Base-by-base conservation (phyloP, 1,140 invertebrate species). In the Pinna nobilis region DNA sequence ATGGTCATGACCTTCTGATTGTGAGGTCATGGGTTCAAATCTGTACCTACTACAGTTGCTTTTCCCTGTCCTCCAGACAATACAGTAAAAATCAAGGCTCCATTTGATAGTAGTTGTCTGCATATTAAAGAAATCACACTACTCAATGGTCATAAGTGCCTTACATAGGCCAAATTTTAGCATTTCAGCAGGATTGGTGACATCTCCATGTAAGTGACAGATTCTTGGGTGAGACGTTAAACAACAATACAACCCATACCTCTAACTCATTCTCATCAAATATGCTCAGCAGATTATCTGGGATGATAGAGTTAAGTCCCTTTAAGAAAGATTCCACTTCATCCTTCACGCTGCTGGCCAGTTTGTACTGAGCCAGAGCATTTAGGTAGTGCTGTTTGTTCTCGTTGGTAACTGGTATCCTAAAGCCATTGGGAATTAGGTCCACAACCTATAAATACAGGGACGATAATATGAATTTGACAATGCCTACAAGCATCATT, bases 231-330 rank as follows among this genome's bases (percentile, higher is more conserved):
- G n/a, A n/a, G n/a, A n/a, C n/a, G n/a, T n/a, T n/a, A n/a, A n/a
- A n/a, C n/a, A n/a, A n/a, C n/a, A n/a, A n/a, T n/a, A 32, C n/a
- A 35, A 28, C 25, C 3, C 83, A 88, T 88, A 97, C 95, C 94
- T 98, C 96, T 20, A 98, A 90, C 90, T 98, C 96, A 90, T 97
- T 97, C 90, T 98, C 97, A 90, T 98, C 96, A 90, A 98, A 98
- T 86, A 97, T 97, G 85, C 95, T 95, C 60, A 98, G 91, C 76
- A 98, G 91, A 90, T 97, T 96, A 88, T 97, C 95, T 1, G 96
- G 96, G 79, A 97, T 95, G 30, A 98, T 92, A 86, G 96, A 93
- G 88, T 96, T 95, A 20, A 98, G 92, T 3, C 96, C 97, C 82
- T 94, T 94, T 18, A 97, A 91, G 89, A 98, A 98, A 71, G 93